Base-by-base conservation (phyloP, 2,888 invertebrate genomes). In the Thecocarcelia acutangulata region DNA sequence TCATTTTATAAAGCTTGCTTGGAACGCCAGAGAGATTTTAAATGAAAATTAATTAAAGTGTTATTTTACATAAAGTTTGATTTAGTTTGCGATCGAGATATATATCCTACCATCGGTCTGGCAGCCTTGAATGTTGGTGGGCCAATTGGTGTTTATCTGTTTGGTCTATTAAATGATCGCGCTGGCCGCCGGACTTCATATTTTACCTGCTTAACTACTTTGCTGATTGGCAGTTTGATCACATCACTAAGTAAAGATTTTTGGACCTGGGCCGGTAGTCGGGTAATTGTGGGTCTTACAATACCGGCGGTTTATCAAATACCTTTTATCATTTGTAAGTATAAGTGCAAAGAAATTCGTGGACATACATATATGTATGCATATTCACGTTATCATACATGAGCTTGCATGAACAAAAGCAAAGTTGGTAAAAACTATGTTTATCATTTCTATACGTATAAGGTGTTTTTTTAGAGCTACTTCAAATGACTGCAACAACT, bases 301-400 rank as follows among this genome's bases (percentile, higher is more conserved):
- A 96, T 97, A 86, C 97, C 97, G 3, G 97, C 97, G 0, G 94
- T 97, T 48, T 97, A 97, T 90, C 97, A 97, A 91, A 97, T 97
- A 90, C 97, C 98, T 0, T 97, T 97, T 89, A 97, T 97, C 79
- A 97, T 98, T 87, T 96, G 97, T 97, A 91, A 93, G 94, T 93
- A 87, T 21, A 17, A 21, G 28, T 46, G 33, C 5, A 33, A 33
- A 33, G 33, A 33, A 33, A 9, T 9, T 33, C 33, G 8, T 9
- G 9, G 6, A 33, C 33, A 33, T 8, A 9, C 33, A 3, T 33
- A 3, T 6, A 28, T 6, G 6, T 8, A 33, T 33, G 9, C 33
- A 33, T 33, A 33, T 9, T 9, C 8, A 33, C 9, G 8, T 33
- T 8, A 33, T 33, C 33, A 33, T 33, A 33, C 33, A 33, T 33